Conservation (phyloP, 2,888 invertebrate species). For the Drosophila barbarae region DNA sequence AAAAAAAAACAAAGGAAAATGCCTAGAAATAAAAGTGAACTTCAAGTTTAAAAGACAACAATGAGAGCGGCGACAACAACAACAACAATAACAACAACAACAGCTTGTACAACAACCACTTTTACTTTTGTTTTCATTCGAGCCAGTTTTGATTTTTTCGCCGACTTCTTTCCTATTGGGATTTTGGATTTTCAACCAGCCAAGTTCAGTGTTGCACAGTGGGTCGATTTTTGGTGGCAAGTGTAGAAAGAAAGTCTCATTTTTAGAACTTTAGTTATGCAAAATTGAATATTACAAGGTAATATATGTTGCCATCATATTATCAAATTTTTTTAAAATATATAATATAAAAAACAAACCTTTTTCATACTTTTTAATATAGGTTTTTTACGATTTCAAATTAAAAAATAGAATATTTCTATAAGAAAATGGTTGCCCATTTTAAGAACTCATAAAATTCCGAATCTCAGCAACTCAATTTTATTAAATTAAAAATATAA, state of each 20-base stretch:
- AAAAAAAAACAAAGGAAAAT: conserved; percentile 40
- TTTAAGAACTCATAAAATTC: too few relatives aligned
- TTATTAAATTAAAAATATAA: too few relatives aligned
- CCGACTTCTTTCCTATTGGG: conserved; percentile 31
- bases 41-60: conserved; percentile 39
- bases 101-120: conserved; percentile 50
- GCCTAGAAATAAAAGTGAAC: conserved; percentile 42
- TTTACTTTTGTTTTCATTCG: conserved; percentile 70
- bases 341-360: too few relatives aligned
- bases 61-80: conserved; percentile 39
- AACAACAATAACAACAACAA: conserved; percentile 24
- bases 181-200: conserved; percentile 57
- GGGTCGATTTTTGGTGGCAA: not conserved
- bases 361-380: too few relatives aligned
- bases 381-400: too few relatives aligned
- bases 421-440: too few relatives aligned
- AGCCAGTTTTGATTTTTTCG: conserved; percentile 24
- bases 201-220: conserved; percentile 66
- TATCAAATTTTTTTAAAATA: too few relatives aligned
- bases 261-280: not conserved
- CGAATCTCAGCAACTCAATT: too few relatives aligned
- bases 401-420: too few relatives aligned
- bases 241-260: not conserved
- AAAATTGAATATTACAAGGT: not conserved
- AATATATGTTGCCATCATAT: too few relatives aligned